Evolutionary conservation across 1,140 invertebrate species (phyloP), one percentile per base, ranked within the genome.

Genomic region (Sminthurides bifidus): DNA sequence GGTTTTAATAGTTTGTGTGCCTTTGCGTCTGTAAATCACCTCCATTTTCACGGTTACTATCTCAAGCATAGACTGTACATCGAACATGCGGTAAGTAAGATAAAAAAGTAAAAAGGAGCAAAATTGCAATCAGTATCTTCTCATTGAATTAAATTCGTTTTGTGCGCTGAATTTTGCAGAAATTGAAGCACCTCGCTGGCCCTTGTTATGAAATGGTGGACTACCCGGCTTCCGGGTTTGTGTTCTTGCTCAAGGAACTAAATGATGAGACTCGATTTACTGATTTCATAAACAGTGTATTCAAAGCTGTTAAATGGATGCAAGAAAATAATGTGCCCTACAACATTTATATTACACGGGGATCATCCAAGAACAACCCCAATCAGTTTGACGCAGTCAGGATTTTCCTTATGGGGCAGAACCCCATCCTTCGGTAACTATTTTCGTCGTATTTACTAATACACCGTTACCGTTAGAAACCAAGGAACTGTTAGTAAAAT

Each of bases 1-100:
- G 77, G 76, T 29, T 87, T 84, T 66, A 89, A 89, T 71, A 81
- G 83, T 67, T 69, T 87, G 23, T 83, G 84, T 72, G 85, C 78
- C 19, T 77, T 78, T 69, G 83, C 85, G 37, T 86, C 84, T 27
- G 82, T 89, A 0, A 88, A 88, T 71, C 85, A 88, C 72, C 74
- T 83, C 31, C 85, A 89, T 67, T 81, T 79, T 67, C 85, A 88
- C 71, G 66, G 81, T 1, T 84, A 83, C 67, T 80, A 85, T 65
- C 70, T 85, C 35, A 72, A 77, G 29, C 66, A 77, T 35, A 69
- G 71, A 44, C 74, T 87, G 59, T 73, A 76, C 50, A 70, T 84
- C 8, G 84, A 87, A 73, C 71, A 65, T 63, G 74, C 75, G 60
- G 81, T 83, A 49, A 46, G 44, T 17, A n/a, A n/a, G n/a, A n/a